phyloP scores from a whole-genome alignment of 2,797 vertebrate genomes.

The Lepilemur septentrionalis region DNA sequence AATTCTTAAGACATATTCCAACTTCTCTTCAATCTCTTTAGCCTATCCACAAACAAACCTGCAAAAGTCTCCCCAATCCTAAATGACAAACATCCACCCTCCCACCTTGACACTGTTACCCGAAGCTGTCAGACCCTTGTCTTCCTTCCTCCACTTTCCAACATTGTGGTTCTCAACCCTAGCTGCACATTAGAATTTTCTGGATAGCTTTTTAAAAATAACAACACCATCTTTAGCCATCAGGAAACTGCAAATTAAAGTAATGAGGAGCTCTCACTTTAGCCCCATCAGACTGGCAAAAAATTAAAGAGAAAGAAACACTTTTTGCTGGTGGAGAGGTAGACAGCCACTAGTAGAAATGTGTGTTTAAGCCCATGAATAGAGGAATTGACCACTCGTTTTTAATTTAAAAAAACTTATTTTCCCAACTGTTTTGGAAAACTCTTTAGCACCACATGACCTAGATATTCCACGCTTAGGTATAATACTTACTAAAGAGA shows the following conservation, averaged over 20 bases:
- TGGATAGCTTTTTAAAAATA: background rate
- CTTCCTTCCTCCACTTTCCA: background rate
- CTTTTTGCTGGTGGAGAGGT: background rate
- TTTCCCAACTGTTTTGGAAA: background rate
- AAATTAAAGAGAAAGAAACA: background rate
- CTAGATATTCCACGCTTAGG: background rate
- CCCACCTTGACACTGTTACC: background rate
- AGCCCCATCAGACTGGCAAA: background rate
- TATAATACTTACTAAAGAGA: background rate
- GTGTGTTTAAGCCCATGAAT: background rate
- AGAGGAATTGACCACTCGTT: background rate
- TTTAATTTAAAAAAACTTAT: background rate
- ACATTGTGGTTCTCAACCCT: background rate
- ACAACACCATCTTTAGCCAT: background rate
- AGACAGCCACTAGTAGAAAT: background rate
- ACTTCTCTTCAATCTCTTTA: constrained; percentile 25
- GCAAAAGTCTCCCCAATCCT: background rate
- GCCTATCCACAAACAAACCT: background rate
- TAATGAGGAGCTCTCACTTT: background rate
- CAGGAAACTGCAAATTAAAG: background rate
- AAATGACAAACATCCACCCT: background rate
- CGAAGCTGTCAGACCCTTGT: background rate
- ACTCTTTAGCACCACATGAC: background rate
- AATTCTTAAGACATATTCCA: background rate
- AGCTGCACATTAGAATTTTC: background rate